phyloP scores from a whole-genome alignment of 2,888 invertebrate genomes.

The Galerucella nymphaeae region DNA sequence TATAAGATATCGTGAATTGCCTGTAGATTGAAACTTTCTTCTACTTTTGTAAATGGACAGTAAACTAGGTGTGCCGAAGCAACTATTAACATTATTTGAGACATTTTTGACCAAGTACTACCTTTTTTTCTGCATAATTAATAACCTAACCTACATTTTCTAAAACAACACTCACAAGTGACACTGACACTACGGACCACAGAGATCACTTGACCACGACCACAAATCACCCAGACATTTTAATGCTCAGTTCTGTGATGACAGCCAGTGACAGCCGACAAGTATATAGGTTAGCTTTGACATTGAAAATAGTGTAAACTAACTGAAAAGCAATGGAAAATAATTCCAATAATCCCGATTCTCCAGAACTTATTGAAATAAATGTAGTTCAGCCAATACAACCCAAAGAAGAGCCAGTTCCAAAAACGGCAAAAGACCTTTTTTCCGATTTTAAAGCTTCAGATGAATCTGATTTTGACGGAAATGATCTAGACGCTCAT shows the following conservation, averaged over 20 bases:
- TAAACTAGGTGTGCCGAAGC: constrained; percentile 83
- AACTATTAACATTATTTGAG: constrained; percentile 78
- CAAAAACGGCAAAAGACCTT: constrained; percentile 56
- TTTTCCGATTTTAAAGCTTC: constrained; percentile 56
- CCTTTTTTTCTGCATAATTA: constrained; percentile 54
- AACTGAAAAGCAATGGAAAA: constrained; percentile 23
- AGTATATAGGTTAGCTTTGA: constrained; percentile 28
- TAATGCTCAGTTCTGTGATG: background rate
- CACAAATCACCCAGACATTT: too few relatives aligned
- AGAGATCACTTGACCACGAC: too few relatives aligned
- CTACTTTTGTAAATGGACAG: constrained; percentile 98
- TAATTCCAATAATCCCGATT: constrained; percentile 32
- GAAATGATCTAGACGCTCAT: constrained; percentile 46
- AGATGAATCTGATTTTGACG: constrained; percentile 51
- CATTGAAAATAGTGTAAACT: constrained; percentile 6
- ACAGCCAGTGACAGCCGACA: background rate
- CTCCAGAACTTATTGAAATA: constrained; percentile 46
- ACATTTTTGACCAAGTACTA: constrained; percentile 68
- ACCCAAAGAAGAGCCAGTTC: constrained; percentile 43
- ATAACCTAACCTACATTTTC: constrained; percentile 53
- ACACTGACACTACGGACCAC: too few relatives aligned
- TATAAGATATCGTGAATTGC: constrained; percentile 97
- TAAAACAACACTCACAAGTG: constrained; percentile 1
- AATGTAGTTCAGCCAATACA: constrained; percentile 45
- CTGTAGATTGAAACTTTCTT: constrained; percentile 99